These are phyloP conservation scores for Cheilosia vernalis DNA, from an alignment of 2,888 invertebrate genomes.

Conservation along the genomic window DNA sequence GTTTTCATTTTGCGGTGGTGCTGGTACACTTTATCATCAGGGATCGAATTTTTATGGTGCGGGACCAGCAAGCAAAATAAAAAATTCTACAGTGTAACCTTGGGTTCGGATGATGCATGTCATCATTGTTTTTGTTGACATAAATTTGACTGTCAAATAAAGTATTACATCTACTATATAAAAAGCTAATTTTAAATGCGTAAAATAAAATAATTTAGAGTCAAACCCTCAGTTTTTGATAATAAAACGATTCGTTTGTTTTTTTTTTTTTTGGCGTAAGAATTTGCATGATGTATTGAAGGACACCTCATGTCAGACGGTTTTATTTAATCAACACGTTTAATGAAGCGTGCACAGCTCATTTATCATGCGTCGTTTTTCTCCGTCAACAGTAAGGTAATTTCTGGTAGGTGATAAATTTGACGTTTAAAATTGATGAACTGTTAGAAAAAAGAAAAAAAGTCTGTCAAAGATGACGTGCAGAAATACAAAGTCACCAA, in stretches of 20 bases:
- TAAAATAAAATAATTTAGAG: background rate
- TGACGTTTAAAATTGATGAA: background rate
- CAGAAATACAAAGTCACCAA: no score
- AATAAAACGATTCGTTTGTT: no score
- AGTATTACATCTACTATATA: background rate
- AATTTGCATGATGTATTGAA: no score
- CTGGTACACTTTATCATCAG: slow-evolving; percentile 3
- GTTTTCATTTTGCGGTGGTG: background rate
- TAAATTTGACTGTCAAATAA: background rate
- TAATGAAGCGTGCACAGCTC: background rate
- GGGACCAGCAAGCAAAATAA: background rate
- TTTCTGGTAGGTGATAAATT: background rate
- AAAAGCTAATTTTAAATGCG: background rate
- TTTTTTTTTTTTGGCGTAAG: no score
- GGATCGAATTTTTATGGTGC: slow-evolving; percentile 16
- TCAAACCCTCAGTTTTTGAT: no score
- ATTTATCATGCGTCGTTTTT: background rate
- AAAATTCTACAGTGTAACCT: background rate
- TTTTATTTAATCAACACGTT: no score
- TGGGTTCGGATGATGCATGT: background rate
- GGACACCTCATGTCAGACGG: no score
- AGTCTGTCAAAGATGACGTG: no score
- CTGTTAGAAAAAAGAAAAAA: no score
- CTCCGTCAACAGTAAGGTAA: background rate
- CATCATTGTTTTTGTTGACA: background rate